Conservation (phyloP, 2,888 invertebrate genomes). For the Polydesmus complanatus region DNA sequence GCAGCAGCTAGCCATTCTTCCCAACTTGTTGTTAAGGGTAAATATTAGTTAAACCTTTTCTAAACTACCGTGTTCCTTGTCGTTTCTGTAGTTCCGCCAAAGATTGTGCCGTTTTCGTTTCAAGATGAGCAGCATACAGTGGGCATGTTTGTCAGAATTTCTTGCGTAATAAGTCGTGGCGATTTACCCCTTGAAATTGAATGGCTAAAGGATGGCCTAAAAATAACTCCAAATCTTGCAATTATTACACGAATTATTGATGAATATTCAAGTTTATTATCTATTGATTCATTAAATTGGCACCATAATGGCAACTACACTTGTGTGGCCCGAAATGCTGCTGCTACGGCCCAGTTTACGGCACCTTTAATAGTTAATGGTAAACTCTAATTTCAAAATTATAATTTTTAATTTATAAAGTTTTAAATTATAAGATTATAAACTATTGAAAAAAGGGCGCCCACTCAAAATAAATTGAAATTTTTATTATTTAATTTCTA, state of each 20-base stretch:
- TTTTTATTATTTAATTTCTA: no score
- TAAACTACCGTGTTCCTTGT: not conserved
- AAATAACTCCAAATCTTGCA: slow-evolving; percentile 30
- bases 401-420: not conserved
- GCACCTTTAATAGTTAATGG: slow-evolving; percentile 15
- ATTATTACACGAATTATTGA: slow-evolving; percentile 13
- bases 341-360: slow-evolving; percentile 14
- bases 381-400: slow-evolving; percentile 7
- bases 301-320: slow-evolving; percentile 30
- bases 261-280: slow-evolving; percentile 41
- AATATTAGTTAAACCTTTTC: slow-evolving; percentile 8
- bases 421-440: not conserved
- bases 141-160: slow-evolving; percentile 20
- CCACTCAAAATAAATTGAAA: no score
- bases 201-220: slow-evolving; percentile 51
- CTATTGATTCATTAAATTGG: slow-evolving; percentile 24
- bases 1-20: slow-evolving; percentile 28
- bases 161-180: slow-evolving; percentile 23
- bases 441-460: not conserved
- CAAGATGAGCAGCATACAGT: slow-evolving; percentile 20
- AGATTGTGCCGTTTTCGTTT: slow-evolving; percentile 21
- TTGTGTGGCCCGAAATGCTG: slow-evolving; percentile 23
- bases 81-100: slow-evolving; percentile 19
- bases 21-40: slow-evolving; percentile 29
- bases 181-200: slow-evolving; percentile 41